Evolutionary conservation across 2,113 vertebrate species (phyloP), one percentile per base, ranked within the genome.

Genomic region (Buteo buteo): DNA sequence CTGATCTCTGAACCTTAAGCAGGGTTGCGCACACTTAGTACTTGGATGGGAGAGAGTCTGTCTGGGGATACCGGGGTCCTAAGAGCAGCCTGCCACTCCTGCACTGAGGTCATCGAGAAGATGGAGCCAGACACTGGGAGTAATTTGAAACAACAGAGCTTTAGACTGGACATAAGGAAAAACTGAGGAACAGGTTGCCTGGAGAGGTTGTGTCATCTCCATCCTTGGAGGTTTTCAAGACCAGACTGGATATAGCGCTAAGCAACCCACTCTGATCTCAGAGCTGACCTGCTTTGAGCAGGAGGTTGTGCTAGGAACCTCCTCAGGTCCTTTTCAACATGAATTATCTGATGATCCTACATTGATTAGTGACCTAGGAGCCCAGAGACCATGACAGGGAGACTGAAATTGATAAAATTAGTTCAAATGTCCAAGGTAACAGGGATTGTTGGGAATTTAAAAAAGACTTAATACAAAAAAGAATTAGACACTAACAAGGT

Each of bases 31-130:
- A 87, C 50, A 57, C 13, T 65, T 28, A 45, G 61, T 32, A 89
- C 26, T 64, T 69, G n/a, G 40, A n/a, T n/a, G 49, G 58, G 40
- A 91, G 54, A 55, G 50, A 28, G 26, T 52, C n/a, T 77, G 38
- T 84, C 42, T 3, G 3, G 36, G 34, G 4, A 3, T 8, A 59
- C 26, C 3, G 7, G 22, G 6, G 19, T 73, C 24, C 36, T 54
- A 78, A 40, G 10, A 70, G 54, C 36, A 70, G 50, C 16, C 55
- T 79, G 59, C 20, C 65, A 49, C 31, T 95, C 59, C 54, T 61
- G 28, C 24, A 82, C 31, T 1, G 1, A 64, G 22, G 26, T 70
- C 59, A 54, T 3, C 0, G 1, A 32, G n/a, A 58, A 11, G 17
- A 57, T 11, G 0, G 5, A 78, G 28, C 45, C 73, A 84, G 29